Evolutionary conservation across 1,140 invertebrate genomes (phyloP).

Genomic region (Apocrypta bakeri): DNA sequence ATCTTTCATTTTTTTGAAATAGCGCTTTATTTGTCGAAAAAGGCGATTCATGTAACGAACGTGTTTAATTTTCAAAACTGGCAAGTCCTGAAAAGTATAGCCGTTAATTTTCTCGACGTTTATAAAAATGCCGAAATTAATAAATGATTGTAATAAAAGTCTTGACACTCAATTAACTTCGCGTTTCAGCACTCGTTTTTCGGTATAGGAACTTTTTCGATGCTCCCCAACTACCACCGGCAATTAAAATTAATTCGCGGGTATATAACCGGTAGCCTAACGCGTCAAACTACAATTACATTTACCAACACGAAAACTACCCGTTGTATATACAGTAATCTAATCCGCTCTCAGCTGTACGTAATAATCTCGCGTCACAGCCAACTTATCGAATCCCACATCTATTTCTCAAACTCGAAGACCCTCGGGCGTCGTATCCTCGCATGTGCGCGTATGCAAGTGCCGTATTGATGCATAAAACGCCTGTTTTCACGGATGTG

Average conservation of each 20-base stretch:
- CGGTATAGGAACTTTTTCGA: neutral
- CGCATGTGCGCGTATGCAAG: constrained; percentile 42
- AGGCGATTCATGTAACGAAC: neutral
- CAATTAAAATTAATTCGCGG: neutral
- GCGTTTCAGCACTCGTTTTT: neutral
- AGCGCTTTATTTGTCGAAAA: neutral
- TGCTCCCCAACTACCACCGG: no score
- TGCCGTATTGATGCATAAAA: constrained; percentile 70
- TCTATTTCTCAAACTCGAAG: neutral
- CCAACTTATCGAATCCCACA: neutral
- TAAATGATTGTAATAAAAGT: neutral
- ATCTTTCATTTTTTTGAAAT: neutral
- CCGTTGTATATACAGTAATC: no score
- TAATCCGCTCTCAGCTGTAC: neutral
- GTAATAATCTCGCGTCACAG: neutral
- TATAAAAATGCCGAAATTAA: neutral
- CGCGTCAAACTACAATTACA: neutral
- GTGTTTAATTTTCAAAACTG: constrained; percentile 10
- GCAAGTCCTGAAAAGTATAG: no score
- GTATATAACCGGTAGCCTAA: neutral
- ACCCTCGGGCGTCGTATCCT: neutral
- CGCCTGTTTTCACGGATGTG: constrained; percentile 73
- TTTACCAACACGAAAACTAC: neutral
- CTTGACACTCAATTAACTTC: neutral
- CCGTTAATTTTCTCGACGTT: no score